Base-by-base conservation (phyloP, 2,888 invertebrate species). In the Catocala fraxini region DNA sequence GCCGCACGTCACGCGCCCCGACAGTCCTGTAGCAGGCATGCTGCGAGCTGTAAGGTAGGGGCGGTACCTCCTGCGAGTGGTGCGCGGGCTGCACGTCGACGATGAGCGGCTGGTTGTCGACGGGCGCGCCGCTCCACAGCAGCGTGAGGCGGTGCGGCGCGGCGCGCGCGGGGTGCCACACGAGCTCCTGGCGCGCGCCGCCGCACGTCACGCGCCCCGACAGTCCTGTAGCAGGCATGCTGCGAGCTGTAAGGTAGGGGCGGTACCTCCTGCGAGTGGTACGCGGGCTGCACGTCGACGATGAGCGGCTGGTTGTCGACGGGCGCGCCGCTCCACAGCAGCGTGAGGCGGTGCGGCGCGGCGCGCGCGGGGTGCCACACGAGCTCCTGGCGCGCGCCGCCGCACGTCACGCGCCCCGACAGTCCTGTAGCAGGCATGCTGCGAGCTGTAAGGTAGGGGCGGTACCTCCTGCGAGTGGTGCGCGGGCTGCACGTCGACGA, bases 141-240 rank as follows among this genome's bases (percentile, higher is more conserved):
- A 99, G 95, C 65, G 97, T 96, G 61, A 99, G 95, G 77, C 97
- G 95, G 88, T 99, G 99, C 2, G 98, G 97, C 25, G 98, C 97
- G 1, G 98, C 97, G 45, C 97, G 94, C 0, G 97, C 96, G 0
- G 99, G 99, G 86, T 98, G 98, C 91, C 98, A 99, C 63, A 97
- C 96, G 35, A 98, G 96, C 89, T 97, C 97, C 90, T 97, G 97
- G 57, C 97, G 93, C 3, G 84, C 85, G 51, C 96, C 96, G 35
- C 97, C 96, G 74, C 96, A n/a, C n/a, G n/a, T n/a, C n/a, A n/a
- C n/a, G n/a, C n/a, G n/a, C n/a, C n/a, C n/a, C n/a, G 97, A 96
- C 6, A 99, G 90, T 13, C 5, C 98, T 98, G 58, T 97, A 96
- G 1, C 99, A 99, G 3, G 98, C 98, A 3, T 25, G 25, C 25